These are phyloP conservation scores for Rallus crepitans DNA, from an alignment of 2,797 vertebrate genomes.

Conservation along the genomic window DNA sequence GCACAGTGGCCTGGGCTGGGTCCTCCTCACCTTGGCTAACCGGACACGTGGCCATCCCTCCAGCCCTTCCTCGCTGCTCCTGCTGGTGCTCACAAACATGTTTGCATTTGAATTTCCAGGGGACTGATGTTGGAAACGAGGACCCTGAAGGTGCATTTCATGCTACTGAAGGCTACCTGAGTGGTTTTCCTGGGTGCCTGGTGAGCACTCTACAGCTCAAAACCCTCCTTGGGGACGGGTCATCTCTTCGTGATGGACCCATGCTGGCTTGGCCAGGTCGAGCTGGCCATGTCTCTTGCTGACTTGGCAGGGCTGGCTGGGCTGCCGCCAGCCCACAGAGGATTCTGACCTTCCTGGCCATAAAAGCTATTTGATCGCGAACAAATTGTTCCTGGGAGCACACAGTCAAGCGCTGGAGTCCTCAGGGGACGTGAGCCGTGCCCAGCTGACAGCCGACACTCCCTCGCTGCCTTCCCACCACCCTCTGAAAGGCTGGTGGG, in stretches of 20 bases:
- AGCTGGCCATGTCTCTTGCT: background rate
- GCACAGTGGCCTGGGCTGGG: background rate
- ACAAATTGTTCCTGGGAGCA: background rate
- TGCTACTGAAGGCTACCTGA: background rate
- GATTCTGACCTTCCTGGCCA: background rate
- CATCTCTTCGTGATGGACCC: background rate
- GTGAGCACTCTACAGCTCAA: background rate
- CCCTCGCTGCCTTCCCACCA: background rate
- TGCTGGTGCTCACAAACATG: background rate
- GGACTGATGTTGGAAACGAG: accelerated
- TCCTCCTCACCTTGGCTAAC: accelerated
- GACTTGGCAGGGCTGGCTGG: background rate
- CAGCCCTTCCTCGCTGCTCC: background rate
- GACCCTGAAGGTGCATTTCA: background rate
- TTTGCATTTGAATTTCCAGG: background rate
- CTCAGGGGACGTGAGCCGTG: background rate
- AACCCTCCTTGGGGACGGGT: accelerated
- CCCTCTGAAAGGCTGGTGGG: background rate
- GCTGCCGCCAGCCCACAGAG: accelerated
- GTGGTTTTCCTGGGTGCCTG: background rate
- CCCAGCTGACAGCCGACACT: background rate
- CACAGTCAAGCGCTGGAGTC: background rate
- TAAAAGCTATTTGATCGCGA: background rate
- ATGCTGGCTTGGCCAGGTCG: accelerated
- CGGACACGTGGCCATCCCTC: background rate